These are phyloP conservation scores for Hestina assimilis DNA, from an alignment of 1,140 invertebrate genomes.

Conservation along the genomic window DNA sequence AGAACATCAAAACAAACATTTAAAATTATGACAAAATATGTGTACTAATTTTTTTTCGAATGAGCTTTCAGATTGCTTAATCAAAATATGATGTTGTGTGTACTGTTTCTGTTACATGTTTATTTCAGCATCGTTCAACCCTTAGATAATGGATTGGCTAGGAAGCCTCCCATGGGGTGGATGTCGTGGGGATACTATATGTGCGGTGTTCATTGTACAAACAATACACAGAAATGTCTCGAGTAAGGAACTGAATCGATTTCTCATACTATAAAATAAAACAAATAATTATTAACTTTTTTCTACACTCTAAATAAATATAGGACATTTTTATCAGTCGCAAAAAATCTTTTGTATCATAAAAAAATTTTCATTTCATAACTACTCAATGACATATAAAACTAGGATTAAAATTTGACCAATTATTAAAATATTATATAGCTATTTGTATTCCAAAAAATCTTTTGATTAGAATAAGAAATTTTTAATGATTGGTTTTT, in stretches of 20 bases:
- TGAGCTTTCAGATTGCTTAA: not conserved
- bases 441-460: not conserved
- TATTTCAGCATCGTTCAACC: constrained; percentile 35
- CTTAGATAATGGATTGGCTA: constrained; percentile 90
- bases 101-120: constrained; percentile 18
- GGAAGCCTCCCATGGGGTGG: constrained; percentile 91
- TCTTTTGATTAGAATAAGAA: not conserved
- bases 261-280: not conserved
- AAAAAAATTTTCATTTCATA: too few relatives aligned
- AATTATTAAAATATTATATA: too few relatives aligned
- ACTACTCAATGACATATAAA: too few relatives aligned
- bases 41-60: too few relatives aligned
- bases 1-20: too few relatives aligned
- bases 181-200: constrained; percentile 88
- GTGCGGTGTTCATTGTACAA: constrained; percentile 83
- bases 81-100: constrained; percentile 17
- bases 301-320: too few relatives aligned
- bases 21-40: too few relatives aligned
- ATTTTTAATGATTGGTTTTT: constrained; percentile 34
- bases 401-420: too few relatives aligned
- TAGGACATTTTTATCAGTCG: too few relatives aligned
- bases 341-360: too few relatives aligned
- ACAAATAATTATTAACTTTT: not conserved
- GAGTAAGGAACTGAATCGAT: constrained; percentile 58
- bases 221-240: constrained; percentile 83